Evolutionary conservation across 1,140 invertebrate genomes (phyloP).

Genomic region (Onthophagus taurus): DNA sequence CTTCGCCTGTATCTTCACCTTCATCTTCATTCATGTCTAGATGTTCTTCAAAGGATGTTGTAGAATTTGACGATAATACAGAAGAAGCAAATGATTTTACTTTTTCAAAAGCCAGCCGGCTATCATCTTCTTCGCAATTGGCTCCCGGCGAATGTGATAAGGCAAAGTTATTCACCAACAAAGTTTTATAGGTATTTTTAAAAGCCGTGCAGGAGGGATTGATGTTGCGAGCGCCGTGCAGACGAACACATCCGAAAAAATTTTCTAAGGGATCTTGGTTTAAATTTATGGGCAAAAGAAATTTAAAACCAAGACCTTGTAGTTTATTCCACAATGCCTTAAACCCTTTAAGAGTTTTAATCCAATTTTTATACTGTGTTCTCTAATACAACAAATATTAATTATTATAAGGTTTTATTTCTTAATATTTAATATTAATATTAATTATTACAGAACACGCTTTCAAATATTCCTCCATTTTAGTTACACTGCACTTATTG

Average conservation of each 20-base stretch:
- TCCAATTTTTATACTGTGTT: conserved; percentile 12
- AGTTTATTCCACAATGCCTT: conserved; percentile 13
- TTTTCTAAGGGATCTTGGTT: conserved; percentile 19
- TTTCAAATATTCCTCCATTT: too few species aligned
- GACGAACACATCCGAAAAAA: conserved; percentile 16
- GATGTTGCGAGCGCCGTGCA: conserved; percentile 13
- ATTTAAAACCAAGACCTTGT: conserved; percentile 6
- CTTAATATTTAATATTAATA: too few species aligned
- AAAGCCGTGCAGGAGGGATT: conserved; percentile 14
- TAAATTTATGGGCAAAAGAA: conserved; percentile 13
- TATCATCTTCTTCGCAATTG: conserved; percentile 6
- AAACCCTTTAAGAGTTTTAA: conserved; percentile 12
- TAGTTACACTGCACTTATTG: too few species aligned
- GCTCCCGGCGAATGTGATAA: conserved; percentile 6
- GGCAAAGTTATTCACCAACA: conserved; percentile 7
- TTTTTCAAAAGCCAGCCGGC: not conserved
- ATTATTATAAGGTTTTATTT: too few species aligned
- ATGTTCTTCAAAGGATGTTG: not conserved
- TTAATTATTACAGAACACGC: too few species aligned
- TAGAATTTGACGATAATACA: too few species aligned
- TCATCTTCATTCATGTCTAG: too few species aligned
- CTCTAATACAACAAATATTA: too few species aligned
- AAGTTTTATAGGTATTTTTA: conserved; percentile 12
- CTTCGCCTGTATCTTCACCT: too few species aligned
- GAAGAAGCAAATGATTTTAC: too few species aligned